Conservation (phyloP, 2,797 vertebrate species). For the Champsocephalus gunnari region DNA sequence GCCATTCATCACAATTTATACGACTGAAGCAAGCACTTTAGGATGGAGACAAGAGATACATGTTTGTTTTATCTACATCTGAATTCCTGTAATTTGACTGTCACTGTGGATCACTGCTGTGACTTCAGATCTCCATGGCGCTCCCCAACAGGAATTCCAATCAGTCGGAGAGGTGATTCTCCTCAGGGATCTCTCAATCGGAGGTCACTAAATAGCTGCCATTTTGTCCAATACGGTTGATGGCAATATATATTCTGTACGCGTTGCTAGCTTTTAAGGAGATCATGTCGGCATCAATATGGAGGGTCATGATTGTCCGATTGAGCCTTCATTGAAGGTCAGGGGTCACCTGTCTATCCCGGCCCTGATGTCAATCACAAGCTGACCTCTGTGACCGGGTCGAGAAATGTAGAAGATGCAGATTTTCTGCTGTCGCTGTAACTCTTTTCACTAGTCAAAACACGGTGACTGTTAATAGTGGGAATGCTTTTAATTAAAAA, state of each 20-base stretch:
- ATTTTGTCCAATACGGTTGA: conserved; percentile 25
- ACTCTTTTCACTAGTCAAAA: conserved; percentile 18
- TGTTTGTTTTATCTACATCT: conserved; percentile 56
- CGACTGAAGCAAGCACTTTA: conserved; percentile 17
- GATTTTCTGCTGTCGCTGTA: conserved; percentile 53
- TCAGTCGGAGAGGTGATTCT: conserved; percentile 48
- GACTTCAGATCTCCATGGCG: conserved; percentile 40
- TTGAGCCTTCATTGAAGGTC: conserved; percentile 61
- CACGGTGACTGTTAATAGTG: not conserved
- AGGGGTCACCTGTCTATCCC: conserved; percentile 67
- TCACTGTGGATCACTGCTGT: conserved; percentile 42
- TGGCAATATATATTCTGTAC: conserved; percentile 42
- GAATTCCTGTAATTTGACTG: conserved; percentile 64
- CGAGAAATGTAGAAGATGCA: conserved; percentile 39
- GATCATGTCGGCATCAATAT: conserved; percentile 48
- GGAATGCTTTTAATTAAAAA: conserved; percentile 16
- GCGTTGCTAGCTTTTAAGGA: conserved; percentile 46
- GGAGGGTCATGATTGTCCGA: conserved; percentile 52
- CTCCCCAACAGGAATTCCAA: conserved; percentile 63
- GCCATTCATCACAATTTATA: conserved; percentile 53
- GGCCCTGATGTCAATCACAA: conserved; percentile 61
- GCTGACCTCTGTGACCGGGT: conserved; percentile 61
- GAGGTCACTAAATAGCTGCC: conserved; percentile 58
- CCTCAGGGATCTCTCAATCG: conserved; percentile 16
- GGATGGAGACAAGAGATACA: conserved; percentile 34